A percentile compares a stretch with the other conserved stretches of the same genome.
Conservation (phyloP, 2,888 invertebrate genomes). For the Ephialtes manifestator region DNA sequence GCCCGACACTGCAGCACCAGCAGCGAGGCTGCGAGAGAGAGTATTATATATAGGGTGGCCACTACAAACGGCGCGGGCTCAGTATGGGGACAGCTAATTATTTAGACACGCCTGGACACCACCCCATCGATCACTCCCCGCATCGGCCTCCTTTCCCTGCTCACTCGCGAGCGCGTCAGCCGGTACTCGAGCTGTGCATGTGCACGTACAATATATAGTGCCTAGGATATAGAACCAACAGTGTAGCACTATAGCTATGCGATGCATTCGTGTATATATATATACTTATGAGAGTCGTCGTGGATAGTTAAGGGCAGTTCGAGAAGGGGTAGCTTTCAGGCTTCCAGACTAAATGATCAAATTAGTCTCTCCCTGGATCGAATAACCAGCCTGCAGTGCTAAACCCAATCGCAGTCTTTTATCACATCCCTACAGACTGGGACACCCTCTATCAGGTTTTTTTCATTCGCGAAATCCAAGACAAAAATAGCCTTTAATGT, state of each 20-base stretch:
- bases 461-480: conserved; percentile 19
- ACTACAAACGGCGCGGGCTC: conserved; percentile 84
- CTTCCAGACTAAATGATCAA: conserved; percentile 67
- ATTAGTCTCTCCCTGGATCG: conserved; percentile 66
- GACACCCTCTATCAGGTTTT: neutral
- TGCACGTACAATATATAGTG: conserved; percentile 39
- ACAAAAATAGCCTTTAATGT: conserved; percentile 3
- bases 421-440: conserved; percentile 23
- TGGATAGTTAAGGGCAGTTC: conserved; percentile 55
- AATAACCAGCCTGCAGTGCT: conserved; percentile 36
- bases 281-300: conserved; percentile 52
- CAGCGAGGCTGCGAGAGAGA: conserved; percentile 37
- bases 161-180: conserved; percentile 56
- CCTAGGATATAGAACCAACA: conserved; percentile 50
- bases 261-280: conserved; percentile 37
- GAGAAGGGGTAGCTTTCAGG: conserved; percentile 62
- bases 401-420: conserved; percentile 33
- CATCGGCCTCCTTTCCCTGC: conserved; percentile 73
- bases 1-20: conserved; percentile 29
- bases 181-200: conserved; percentile 64
- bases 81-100: conserved; percentile 85
- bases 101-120: conserved; percentile 85
- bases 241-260: conserved; percentile 40
- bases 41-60: conserved; percentile 81
- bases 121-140: conserved; percentile 84